These are phyloP conservation scores for Rousettus madagascariensis DNA, from an alignment of 2,797 vertebrate species.

Conservation along the genomic window DNA sequence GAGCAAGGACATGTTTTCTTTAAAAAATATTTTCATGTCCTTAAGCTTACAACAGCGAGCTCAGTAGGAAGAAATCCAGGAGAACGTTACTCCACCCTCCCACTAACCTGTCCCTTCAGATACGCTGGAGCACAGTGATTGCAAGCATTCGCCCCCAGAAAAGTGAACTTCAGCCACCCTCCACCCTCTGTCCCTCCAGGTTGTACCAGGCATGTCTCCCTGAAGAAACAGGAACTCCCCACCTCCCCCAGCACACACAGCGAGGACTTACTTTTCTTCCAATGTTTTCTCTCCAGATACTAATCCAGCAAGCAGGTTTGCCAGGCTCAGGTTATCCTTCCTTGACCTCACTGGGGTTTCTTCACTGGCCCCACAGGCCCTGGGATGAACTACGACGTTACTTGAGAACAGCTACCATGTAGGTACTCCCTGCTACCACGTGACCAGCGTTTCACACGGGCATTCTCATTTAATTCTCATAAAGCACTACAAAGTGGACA, in stretches of 20 bases:
- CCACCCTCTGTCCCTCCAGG: neutral
- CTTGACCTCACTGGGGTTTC: slow-evolving; percentile 10
- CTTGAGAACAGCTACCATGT: neutral
- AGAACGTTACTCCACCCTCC: neutral
- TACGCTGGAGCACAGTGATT: neutral
- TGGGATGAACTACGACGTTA: neutral
- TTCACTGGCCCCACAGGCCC: neutral
- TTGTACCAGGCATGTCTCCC: neutral
- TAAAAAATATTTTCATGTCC: neutral
- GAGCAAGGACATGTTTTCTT: neutral
- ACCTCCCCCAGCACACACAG: neutral
- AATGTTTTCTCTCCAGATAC: neutral
- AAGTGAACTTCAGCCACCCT: neutral
- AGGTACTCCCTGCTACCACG: fast-evolving
- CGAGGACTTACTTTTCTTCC: neutral
- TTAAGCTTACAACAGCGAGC: neutral
- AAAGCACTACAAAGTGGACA: neutral
- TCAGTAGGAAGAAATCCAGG: neutral
- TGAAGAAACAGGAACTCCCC: neutral
- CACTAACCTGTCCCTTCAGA: neutral
- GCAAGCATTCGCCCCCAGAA: neutral
- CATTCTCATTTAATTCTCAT: neutral
- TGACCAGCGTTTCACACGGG: neutral
- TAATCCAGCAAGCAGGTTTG: neutral
- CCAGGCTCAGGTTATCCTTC: neutral